A percentile compares a stretch with the other conserved stretches of the same genome.
Evolutionary conservation across 2,797 vertebrate genomes (phyloP).

Genomic region (Gorsachius magnificus): DNA sequence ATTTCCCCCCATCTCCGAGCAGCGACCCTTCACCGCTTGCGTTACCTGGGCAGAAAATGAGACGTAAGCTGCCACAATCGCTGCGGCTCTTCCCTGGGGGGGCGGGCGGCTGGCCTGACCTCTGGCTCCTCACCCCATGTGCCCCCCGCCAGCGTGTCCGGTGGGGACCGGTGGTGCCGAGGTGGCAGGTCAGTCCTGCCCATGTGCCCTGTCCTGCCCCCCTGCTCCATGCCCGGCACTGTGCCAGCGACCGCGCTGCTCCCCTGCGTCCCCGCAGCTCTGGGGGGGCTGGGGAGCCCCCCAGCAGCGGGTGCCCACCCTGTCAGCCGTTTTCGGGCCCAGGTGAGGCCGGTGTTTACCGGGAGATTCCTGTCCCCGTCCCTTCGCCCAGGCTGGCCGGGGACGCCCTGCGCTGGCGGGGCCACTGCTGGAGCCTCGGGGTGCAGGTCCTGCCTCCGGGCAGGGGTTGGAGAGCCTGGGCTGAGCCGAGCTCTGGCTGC

Average conservation of each 20-base stretch:
- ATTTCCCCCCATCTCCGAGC: background rate
- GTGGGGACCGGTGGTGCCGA: background rate
- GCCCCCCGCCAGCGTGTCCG: accelerated
- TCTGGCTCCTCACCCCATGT: background rate
- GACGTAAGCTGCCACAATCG: background rate
- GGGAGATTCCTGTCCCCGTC: background rate
- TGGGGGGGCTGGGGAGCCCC: background rate
- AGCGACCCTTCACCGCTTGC: background rate
- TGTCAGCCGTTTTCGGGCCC: background rate
- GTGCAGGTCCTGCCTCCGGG: background rate
- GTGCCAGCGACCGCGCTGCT: background rate
- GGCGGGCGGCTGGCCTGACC: too few species aligned
- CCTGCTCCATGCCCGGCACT: accelerated
- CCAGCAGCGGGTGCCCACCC: background rate
- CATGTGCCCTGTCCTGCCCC: background rate
- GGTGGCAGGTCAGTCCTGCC: too few species aligned
- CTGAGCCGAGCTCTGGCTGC: background rate
- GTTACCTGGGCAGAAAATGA: background rate
- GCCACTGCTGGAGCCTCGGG: background rate
- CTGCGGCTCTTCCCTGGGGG: background rate
- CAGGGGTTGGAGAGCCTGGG: accelerated
- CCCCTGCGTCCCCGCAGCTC: background rate
- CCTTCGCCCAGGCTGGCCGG: background rate
- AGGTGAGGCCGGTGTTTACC: slow-evolving; percentile 2
- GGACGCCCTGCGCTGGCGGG: background rate